Percentiles rank a stretch among this genome's conserved stretches.
phyloP scores from a whole-genome alignment of 1,140 invertebrate genomes.

The Caenorhabditis elegans region WBcel235 BX284606.5:4681001-4681500 shows the following conservation, averaged over 20 bases:
- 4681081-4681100: too few species aligned
- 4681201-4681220: conserved; percentile 11
- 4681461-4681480: conserved; percentile 45
- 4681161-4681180: conserved; percentile 11
- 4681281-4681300: conserved; percentile 17
- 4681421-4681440: conserved; percentile 5
- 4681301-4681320: neutral
- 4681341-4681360: conserved; percentile 10
- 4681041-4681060: neutral
- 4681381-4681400: neutral
- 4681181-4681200: conserved; percentile 18
- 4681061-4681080: neutral
- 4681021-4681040: neutral
- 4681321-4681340: conserved; percentile 23
- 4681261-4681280: conserved; percentile 26
- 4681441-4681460: conserved; percentile 28
- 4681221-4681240: conserved; percentile 21
- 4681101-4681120: too few species aligned
- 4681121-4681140: too few species aligned
- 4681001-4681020: neutral
- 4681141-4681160: neutral
- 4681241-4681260: conserved; percentile 32
- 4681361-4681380: neutral
- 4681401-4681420: conserved; percentile 5
- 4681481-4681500: conserved; percentile 39